Base-by-base conservation (phyloP, 1,140 invertebrate species). In the Drosophila lini region DNA sequence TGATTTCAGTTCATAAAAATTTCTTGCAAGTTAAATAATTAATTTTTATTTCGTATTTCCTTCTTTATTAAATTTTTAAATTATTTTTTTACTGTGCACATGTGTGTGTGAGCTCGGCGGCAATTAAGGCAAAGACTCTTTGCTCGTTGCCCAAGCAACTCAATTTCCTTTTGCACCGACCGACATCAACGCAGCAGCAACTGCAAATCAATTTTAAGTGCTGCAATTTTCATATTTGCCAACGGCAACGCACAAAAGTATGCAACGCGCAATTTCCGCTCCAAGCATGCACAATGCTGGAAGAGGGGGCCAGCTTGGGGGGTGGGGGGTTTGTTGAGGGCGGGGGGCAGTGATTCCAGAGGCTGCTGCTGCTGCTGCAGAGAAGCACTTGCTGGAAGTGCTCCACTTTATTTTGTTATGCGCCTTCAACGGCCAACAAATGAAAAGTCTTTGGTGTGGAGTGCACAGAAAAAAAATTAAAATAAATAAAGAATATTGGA, bases 241-340 rank as follows among this genome's bases (percentile, higher is more conserved):
- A 65, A 56, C 81, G 74, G 63, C 74, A 65, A 80, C 73, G 77
- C 81, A 84, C 77, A 84, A 80, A 84, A 80, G 77, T 84, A 73
- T 77, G 78, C 79, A 86, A 59, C 69, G 81, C 79, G 74, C 86
- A 90, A 90, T 90, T 89, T 91, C 81, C 85, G 80, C 71, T 77
- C 61, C 57, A 78, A 61, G 61, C 61, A 64, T 63, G 64, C 76
- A 74, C 59, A 65, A 59, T 78, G 42, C 55, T 19, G 16, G 32
- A 10, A 9, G 56, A 15, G 25, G 22, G 19, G 19, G n/a, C 45
- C 5, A 31, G 28, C 5, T 15, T 15, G 15, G n/a, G 15, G 13
- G 0, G 15, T n/a, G 15, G 31, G 25, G 11, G 41, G 3, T 60
- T 47, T n/a, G 2, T 5, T 25, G 1, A 13, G 22, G 7, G 13